phyloP scores from a whole-genome alignment of 2,113 vertebrate genomes.

The Strix aluco region DNA sequence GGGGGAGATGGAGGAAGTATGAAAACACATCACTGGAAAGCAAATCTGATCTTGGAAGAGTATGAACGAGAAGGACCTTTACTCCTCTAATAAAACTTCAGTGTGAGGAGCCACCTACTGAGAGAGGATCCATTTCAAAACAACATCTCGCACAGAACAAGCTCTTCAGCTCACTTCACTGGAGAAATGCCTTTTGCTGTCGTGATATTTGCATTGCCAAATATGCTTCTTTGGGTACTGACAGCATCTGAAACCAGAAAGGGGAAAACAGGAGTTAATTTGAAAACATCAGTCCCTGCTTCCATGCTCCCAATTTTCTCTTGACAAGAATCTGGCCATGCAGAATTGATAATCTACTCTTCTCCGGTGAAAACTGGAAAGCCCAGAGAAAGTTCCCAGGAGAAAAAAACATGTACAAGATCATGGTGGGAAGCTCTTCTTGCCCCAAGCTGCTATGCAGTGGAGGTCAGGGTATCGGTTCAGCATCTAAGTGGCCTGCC shows the following conservation, averaged over 20 bases:
- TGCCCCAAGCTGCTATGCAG: rapidly evolving
- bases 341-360: background rate
- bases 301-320: background rate
- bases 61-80: background rate
- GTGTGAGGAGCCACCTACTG: rapidly evolving
- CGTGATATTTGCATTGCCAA: background rate
- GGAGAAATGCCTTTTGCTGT: background rate
- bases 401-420: background rate
- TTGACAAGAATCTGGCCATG: background rate
- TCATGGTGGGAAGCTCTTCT: background rate
- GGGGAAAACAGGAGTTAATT: background rate
- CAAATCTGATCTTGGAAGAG: background rate
- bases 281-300: background rate
- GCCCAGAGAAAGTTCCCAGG: background rate
- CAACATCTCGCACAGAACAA: background rate
- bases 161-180: background rate
- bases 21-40: background rate
- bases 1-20: background rate
- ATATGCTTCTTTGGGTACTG: background rate
- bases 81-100: background rate
- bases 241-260: background rate
- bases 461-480: background rate
- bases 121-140: background rate
- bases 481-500: background rate
- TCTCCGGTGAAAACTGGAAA: background rate